phyloP scores from a whole-genome alignment of 2,113 vertebrate genomes.

The Pagrus major region DNA sequence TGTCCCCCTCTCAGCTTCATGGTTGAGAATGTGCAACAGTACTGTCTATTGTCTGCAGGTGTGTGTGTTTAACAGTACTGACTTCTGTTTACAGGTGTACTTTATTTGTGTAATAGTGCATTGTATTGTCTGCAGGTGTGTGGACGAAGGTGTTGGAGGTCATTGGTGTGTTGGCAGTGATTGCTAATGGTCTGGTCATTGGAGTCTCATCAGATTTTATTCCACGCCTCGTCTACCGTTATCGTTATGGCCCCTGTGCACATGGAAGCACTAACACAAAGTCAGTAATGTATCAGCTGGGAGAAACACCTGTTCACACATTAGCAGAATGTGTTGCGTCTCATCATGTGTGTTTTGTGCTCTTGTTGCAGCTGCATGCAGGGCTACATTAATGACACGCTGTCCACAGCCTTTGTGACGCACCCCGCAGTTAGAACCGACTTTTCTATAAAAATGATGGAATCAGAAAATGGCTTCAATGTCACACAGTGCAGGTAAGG shows the following conservation, averaged over 20 bases:
- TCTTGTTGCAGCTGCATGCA: conserved; percentile 87
- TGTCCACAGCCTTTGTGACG: conserved; percentile 82
- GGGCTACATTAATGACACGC: conserved; percentile 91
- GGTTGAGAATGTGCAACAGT: background rate
- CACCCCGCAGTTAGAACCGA: conserved; percentile 60
- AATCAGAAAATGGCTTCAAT: background rate
- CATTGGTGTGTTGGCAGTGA: conserved; percentile 92
- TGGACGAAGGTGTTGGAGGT: conserved; percentile 92
- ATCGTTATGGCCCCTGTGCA: conserved; percentile 88
- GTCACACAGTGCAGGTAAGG: conserved; percentile 89
- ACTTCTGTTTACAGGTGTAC: background rate
- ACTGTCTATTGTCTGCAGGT: background rate
- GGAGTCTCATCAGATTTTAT: conserved; percentile 94
- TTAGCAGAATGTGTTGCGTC: background rate
- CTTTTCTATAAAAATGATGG: conserved; percentile 68
- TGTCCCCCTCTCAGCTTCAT: background rate
- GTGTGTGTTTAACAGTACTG: background rate
- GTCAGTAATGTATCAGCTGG: conserved; percentile 78
- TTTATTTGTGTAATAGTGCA: background rate
- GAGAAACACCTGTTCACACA: background rate
- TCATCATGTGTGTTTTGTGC: background rate
- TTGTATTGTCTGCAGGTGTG: conserved; percentile 80
- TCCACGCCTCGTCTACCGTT: conserved; percentile 90
- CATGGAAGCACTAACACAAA: conserved; percentile 44
- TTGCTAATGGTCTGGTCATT: conserved; percentile 92